These are phyloP conservation scores for Andinoacara biseriatus DNA, from an alignment of 2,113 vertebrate species.

Conservation along the genomic window DNA sequence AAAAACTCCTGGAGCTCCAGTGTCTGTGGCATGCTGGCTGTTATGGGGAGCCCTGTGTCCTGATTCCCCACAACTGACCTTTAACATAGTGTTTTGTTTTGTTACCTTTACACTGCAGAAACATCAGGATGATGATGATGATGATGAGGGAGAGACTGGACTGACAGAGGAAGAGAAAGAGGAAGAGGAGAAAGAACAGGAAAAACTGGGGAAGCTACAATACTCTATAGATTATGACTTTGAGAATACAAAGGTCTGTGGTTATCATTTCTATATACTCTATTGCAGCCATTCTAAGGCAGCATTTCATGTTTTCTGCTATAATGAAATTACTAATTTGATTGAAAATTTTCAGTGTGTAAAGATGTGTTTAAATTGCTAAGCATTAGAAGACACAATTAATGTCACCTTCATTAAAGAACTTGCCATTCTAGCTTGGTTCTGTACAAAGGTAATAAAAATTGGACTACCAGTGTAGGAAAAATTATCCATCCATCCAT, in stretches of 20 bases:
- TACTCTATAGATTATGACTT: slow-evolving; percentile 98
- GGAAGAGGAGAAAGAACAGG: slow-evolving; percentile 93
- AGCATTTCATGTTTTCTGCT: background rate
- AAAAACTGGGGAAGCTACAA: slow-evolving; percentile 96
- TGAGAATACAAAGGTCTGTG: slow-evolving; percentile 92
- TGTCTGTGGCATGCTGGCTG: slow-evolving; percentile 81
- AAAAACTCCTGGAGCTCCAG: slow-evolving; percentile 60
- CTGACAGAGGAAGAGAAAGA: slow-evolving; percentile 94
- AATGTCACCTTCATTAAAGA: background rate
- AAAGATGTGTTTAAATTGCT: background rate
- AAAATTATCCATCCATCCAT: no score
- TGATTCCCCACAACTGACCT: background rate
- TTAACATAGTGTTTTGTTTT: slow-evolving; percentile 14
- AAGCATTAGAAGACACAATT: background rate
- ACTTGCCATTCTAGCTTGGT: background rate
- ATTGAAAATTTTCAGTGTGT: background rate
- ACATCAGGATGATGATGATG: slow-evolving; percentile 91
- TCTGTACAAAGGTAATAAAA: background rate
- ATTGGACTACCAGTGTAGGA: background rate
- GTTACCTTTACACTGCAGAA: slow-evolving; percentile 70
- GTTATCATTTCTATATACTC: background rate
- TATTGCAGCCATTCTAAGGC: no score
- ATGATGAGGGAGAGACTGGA: slow-evolving; percentile 90
- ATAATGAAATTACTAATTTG: background rate
- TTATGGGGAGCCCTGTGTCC: slow-evolving; percentile 50